Evolutionary conservation across 2,113 vertebrate genomes (phyloP).

Genomic region (Nannospalax galili): DNA sequence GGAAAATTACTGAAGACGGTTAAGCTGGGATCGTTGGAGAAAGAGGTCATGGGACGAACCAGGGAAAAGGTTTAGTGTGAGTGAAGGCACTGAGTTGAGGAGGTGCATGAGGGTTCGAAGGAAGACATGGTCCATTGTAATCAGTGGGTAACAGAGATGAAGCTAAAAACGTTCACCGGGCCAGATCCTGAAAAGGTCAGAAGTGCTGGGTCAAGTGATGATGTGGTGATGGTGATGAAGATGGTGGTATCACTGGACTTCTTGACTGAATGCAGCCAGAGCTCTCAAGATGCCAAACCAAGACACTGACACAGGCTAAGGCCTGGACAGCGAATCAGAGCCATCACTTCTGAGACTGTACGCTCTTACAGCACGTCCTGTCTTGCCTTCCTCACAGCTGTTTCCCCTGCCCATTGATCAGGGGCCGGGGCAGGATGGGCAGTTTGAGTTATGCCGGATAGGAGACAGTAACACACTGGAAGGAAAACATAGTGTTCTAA

Average conservation of each 20-base stretch:
- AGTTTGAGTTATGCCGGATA: not conserved
- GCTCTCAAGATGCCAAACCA: not conserved
- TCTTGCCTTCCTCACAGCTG: not conserved
- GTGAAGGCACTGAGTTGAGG: not conserved
- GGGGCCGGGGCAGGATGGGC: not conserved
- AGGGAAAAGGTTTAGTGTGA: not conserved
- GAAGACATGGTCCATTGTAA: accelerated
- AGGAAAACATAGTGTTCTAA: not conserved
- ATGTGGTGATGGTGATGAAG: not conserved
- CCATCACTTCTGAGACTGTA: not conserved
- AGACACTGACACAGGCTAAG: not conserved
- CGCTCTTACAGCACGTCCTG: not conserved
- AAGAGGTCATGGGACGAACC: not conserved
- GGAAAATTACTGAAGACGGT: not conserved
- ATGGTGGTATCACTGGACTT: not conserved
- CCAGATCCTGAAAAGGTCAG: not conserved
- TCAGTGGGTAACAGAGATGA: not conserved
- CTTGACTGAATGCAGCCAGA: not conserved
- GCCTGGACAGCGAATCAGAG: not conserved
- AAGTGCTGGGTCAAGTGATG: not conserved
- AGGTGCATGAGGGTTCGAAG: not conserved
- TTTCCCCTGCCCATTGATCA: not conserved
- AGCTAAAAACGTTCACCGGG: not conserved
- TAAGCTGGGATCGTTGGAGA: not conserved
- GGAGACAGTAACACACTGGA: not conserved